Base-by-base conservation (phyloP, 2,113 vertebrate genomes). In the Otis tarda region DNA sequence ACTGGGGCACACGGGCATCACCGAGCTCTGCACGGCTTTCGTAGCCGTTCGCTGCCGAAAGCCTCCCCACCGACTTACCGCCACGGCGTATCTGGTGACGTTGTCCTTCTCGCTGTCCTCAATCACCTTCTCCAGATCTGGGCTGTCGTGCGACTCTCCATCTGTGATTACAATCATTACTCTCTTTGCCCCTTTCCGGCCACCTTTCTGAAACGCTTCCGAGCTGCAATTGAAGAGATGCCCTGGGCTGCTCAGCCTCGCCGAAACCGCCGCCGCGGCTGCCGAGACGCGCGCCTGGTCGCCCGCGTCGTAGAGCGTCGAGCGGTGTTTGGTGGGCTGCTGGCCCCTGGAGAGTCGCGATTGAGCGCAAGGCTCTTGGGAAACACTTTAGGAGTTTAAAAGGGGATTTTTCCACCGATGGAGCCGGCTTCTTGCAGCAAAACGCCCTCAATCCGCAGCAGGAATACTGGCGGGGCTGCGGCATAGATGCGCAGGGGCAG, bases 91-190 rank as follows among this genome's bases (percentile, higher is more conserved):
- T 97, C 99, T 96, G 89, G 99, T 99, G 97, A 99, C 98, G 10
- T 99, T 99, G 95, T 99, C 99, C 83, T 91, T 98, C 97, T 99
- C 98, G 18, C 99, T 99, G 91, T 98, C 98, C 69, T 97, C 97
- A 19, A 99, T 99, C 17, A 98, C 99, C 94, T 98, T 97, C 94
- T 98, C 95, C 77, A 99, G 98, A 94, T 99, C 98, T 1, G 98
- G 98, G 96, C 98, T 99, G 98, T 99, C 99, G 4, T 99, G 99
- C 22, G 99, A 99, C 81, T 99, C 99, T 53, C 99, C 99, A 2
- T 99, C 99, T 12, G 99, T 99, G 97, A 99, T 99, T 61, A 99
- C 99, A 27, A 99, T 99, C 99, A 99, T 99, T 93, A 99, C 99
- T 78, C 99, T 99, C 97, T 98, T 98, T 76, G 99, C 99, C 4